Percentiles rank a stretch among this genome's conserved stretches.
Conservation (phyloP, 2,888 invertebrate genomes). For the Entomobrya proxima region DNA sequence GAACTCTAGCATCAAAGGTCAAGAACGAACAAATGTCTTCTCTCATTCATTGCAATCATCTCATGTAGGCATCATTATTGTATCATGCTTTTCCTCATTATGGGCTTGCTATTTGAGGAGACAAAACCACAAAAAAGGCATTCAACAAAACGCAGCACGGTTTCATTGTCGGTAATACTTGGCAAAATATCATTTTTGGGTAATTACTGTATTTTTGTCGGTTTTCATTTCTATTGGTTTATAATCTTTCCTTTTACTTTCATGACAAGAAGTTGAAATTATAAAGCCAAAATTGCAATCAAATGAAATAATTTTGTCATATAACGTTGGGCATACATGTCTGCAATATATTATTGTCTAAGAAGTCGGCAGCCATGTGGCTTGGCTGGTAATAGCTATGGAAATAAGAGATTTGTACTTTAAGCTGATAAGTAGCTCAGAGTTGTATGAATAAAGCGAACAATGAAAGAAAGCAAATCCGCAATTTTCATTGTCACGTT, state of each 20-base stretch:
- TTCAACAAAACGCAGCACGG: neutral
- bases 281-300: too few species aligned
- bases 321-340: too few species aligned
- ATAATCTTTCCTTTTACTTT: conserved; percentile 2
- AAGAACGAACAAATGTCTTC: conserved; percentile 4
- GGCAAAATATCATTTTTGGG: neutral
- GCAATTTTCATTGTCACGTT: conserved; percentile 35
- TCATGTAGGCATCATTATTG: neutral
- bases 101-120: conserved; percentile 15
- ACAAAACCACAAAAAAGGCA: neutral
- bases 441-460: neutral
- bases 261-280: neutral
- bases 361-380: too few species aligned
- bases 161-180: neutral
- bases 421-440: neutral
- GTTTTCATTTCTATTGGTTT: neutral
- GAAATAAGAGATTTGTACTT: neutral
- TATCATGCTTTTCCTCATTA: neutral
- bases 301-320: too few species aligned
- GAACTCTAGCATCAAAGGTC: neutral
- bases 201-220: neutral
- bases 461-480: conserved; percentile 24
- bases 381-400: neutral
- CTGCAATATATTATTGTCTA: too few species aligned
- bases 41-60: conserved; percentile 19